Evolutionary conservation across 2,797 vertebrate species (phyloP).

Genomic region (Coreius guichenoti): DNA sequence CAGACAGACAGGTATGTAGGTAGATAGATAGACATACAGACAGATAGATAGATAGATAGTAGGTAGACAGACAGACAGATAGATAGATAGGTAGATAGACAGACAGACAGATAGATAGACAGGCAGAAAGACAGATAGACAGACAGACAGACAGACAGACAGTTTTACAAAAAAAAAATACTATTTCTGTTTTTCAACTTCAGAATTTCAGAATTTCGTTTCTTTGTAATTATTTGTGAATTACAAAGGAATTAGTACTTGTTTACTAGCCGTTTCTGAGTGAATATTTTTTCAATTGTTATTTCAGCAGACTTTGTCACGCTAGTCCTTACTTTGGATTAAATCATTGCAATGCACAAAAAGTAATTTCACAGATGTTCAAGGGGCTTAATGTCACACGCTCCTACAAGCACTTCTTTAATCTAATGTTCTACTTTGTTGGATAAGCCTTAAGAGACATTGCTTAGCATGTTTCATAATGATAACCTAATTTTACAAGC

Average conservation of each 20-base stretch:
- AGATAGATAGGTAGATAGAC: too few relatives aligned
- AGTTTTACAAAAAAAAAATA: too few relatives aligned
- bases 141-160: too few relatives aligned
- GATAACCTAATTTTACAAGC: not conserved
- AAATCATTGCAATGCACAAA: constrained; percentile 17
- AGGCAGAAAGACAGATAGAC: too few relatives aligned
- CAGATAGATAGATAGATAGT: too few relatives aligned
- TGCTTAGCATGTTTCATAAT: constrained; percentile 19
- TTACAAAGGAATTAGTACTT: too few relatives aligned
- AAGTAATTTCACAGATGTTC: constrained; percentile 36
- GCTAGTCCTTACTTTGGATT: constrained; percentile 9
- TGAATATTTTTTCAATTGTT: not conserved
- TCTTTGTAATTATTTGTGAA: too few relatives aligned
- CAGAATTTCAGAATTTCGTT: too few relatives aligned
- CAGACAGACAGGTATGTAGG: rapidly evolving
- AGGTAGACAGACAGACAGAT: too few relatives aligned
- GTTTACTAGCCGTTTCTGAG: constrained; percentile 29
- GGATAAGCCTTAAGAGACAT: not conserved
- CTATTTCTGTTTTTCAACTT: too few relatives aligned
- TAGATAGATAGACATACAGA: too few relatives aligned
- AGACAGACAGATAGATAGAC: too few relatives aligned
- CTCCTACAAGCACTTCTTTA: not conserved
- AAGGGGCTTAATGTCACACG: not conserved
- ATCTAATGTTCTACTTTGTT: constrained; percentile 16
- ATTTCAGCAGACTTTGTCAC: not conserved